Evolutionary conservation across 2,113 vertebrate genomes (phyloP).

Genomic region (Campylomormyrus numenius): DNA sequence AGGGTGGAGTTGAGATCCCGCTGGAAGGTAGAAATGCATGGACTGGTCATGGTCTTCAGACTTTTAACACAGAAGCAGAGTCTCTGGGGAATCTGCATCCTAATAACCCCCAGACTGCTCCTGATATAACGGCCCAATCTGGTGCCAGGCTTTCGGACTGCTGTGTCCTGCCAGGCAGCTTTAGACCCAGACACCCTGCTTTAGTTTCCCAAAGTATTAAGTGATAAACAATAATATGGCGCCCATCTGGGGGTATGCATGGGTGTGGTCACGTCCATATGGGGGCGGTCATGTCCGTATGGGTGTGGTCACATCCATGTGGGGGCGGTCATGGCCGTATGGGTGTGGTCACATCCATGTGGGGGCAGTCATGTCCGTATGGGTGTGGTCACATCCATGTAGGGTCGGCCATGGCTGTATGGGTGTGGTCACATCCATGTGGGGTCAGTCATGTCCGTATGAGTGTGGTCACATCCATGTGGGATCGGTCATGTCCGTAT

Average conservation of each 20-base stretch:
- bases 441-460: neutral
- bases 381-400: neutral
- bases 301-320: neutral
- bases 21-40: constrained; percentile 43
- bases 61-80: neutral
- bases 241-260: neutral
- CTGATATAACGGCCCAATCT: neutral
- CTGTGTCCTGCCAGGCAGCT: neutral
- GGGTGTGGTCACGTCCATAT: neutral
- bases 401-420: accelerated
- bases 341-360: neutral
- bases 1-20: constrained; percentile 48
- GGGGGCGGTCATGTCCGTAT: no score
- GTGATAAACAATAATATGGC: neutral
- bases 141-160: neutral
- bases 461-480: no score
- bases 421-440: neutral
- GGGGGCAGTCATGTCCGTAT: no score
- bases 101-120: neutral
- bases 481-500: no score
- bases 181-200: neutral
- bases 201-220: neutral
- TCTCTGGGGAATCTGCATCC: neutral
- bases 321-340: neutral
- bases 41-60: neutral